phyloP scores from a whole-genome alignment of 2,113 vertebrate species.

The Amphiprion ocellaris region DNA sequence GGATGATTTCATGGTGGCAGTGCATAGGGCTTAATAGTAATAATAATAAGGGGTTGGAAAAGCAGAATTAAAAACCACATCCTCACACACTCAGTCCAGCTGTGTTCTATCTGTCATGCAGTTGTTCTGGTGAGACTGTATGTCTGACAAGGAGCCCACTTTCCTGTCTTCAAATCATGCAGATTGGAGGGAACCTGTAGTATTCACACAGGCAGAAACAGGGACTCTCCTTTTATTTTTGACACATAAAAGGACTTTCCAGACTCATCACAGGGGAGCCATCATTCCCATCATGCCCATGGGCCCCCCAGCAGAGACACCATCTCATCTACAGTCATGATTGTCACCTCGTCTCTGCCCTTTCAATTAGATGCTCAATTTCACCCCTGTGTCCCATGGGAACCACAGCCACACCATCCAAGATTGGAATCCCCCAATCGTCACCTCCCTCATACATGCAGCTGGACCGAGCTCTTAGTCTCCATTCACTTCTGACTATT shows the following conservation, averaged over 20 bases:
- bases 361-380: slow-evolving; percentile 89
- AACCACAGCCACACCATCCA: slow-evolving; percentile 70
- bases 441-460: slow-evolving; percentile 33
- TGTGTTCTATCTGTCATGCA: slow-evolving; percentile 26
- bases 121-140: slow-evolving; percentile 43
- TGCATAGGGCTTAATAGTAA: slow-evolving; percentile 4
- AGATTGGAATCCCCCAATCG: slow-evolving; percentile 80
- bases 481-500: slow-evolving; percentile 48
- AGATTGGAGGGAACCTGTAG: neutral
- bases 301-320: slow-evolving; percentile 62
- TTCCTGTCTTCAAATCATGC: slow-evolving; percentile 44
- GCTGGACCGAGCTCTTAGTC: slow-evolving; percentile 34
- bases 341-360: slow-evolving; percentile 83
- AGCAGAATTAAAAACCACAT: slow-evolving; percentile 3
- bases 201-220: slow-evolving; percentile 24
- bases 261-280: slow-evolving; percentile 58
- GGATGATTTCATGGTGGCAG: slow-evolving; percentile 4
- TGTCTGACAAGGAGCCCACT: slow-evolving; percentile 31
- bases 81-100: slow-evolving; percentile 3
- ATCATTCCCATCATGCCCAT: slow-evolving; percentile 56
- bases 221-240: slow-evolving; percentile 55
- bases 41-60: neutral
- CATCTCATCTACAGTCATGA: slow-evolving; percentile 84
- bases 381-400: slow-evolving; percentile 80
- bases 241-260: slow-evolving; percentile 69